Base-by-base conservation (phyloP, 2,797 vertebrate species). In the Otolemur crassicaudatus region DNA sequence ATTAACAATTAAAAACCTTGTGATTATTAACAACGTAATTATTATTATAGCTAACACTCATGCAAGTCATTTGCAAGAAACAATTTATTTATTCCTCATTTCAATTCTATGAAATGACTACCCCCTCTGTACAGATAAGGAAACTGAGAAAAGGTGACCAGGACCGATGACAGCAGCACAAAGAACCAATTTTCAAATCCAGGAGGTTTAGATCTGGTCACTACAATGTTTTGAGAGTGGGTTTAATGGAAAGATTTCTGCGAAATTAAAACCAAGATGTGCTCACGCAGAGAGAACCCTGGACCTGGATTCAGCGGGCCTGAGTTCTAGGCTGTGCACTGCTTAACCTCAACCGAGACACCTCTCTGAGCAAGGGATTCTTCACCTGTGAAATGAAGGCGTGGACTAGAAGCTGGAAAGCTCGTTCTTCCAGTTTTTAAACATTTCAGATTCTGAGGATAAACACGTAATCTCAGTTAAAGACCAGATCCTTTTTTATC, bases 21-120 rank as follows among this genome's bases (percentile, higher is more conserved):
- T 58, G 69, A 80, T 94, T 75, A 77, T 86, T 91, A 92, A 82
- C 67, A 94, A 81, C 65, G 61, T 67, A 72, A 82, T 76, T 75
- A 84, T 83, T 80, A 77, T 87, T 63, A 87, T 7, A 87, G 70
- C 70, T 87, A 84, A 75, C 20, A 80, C 34, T 87, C 73, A 22
- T 60, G 12, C 25, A 92, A 81, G 40, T 43, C 86, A 91, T 76
- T 92, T 86, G 87, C 19, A 85, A 83, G 17, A 91, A 91, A 87
- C 16, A 56, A 90, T 29, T 86, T 90, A 73, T 34, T 80, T 61
- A 69, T 79, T 65, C 11, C 46, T 92, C 63, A 9, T 49, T 86
- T 65, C 7, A 58, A 65, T 70, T 91, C 87, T 67, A 31, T 73
- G 23, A 70, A 84, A 85, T 85, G 73, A 89, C 79, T 65, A 65